phyloP scores from a whole-genome alignment of 1,140 invertebrate species.

The Episyrphus balteatus region DNA sequence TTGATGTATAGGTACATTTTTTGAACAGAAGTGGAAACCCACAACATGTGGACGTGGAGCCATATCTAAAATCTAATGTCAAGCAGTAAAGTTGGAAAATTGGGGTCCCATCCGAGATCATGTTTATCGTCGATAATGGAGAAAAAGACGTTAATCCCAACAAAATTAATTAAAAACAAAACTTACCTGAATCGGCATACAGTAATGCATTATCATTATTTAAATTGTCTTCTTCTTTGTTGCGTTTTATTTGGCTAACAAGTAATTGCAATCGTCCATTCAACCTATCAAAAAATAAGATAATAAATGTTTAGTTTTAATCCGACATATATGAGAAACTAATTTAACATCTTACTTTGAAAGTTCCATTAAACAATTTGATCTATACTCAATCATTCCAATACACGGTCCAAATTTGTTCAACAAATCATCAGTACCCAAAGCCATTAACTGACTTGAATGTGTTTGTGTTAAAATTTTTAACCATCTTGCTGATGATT shows the following conservation, averaged over 20 bases:
- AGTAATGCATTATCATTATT: conserved; percentile 38
- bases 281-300: conserved; percentile 37
- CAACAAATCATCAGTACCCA: conserved; percentile 22
- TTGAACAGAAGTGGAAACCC: too few relatives aligned
- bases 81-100: too few relatives aligned
- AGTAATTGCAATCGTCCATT: conserved; percentile 48
- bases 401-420: conserved; percentile 44
- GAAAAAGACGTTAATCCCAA: too few relatives aligned
- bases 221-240: conserved; percentile 34
- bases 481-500: conserved; percentile 49
- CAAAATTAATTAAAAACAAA: conserved; percentile 3
- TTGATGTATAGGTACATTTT: too few relatives aligned
- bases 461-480: conserved; percentile 46
- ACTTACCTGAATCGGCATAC: conserved; percentile 45
- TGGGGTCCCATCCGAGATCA: too few relatives aligned
- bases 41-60: too few relatives aligned
- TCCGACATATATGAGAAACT: background rate
- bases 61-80: too few relatives aligned
- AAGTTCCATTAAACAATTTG: conserved; percentile 40
- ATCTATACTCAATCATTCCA: conserved; percentile 47
- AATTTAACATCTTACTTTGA: conserved; percentile 17
- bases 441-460: conserved; percentile 46
- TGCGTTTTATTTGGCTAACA: conserved; percentile 41
- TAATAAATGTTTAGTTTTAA: background rate
- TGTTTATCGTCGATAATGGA: too few relatives aligned